Percentiles rank a stretch among this genome's conserved stretches.
Evolutionary conservation across 2,113 vertebrate genomes (phyloP).

Genomic region (Phylloscopus trochiloides): DNA sequence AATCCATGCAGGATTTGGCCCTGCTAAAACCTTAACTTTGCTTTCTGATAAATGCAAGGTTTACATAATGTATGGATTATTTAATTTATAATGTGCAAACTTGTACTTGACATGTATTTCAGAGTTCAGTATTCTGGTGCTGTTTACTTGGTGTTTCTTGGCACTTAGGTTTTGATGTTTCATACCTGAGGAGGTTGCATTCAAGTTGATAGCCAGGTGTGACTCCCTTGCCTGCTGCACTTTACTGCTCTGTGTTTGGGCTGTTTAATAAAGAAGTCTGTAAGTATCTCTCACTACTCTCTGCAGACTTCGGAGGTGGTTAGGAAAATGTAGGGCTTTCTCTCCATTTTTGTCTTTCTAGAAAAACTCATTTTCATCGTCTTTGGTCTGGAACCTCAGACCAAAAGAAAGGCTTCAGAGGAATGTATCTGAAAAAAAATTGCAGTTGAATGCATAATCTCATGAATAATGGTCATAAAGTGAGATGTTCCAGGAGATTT

Average conservation of each 20-base stretch:
- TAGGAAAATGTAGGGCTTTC: fast-evolving
- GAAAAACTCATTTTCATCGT: not conserved
- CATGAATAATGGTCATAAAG: not conserved
- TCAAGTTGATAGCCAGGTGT: not conserved
- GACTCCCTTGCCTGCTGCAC: not conserved
- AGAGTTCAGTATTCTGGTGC: not conserved
- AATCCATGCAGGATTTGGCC: not conserved
- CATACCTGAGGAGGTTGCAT: not conserved
- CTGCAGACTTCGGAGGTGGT: not conserved
- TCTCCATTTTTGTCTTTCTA: not conserved
- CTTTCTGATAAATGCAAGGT: not conserved
- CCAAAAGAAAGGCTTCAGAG: not conserved
- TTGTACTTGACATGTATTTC: not conserved
- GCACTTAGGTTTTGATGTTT: not conserved
- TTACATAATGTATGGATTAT: not conserved
- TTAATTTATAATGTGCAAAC: not conserved
- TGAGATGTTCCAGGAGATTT: not conserved
- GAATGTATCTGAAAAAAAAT: not conserved
- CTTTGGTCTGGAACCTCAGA: not conserved
- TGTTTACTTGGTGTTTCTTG: not conserved
- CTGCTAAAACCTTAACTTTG: not conserved
- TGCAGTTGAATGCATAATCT: not conserved
- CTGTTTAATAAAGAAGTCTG: not conserved
- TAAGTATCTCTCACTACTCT: not conserved
- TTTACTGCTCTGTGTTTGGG: not conserved